A percentile compares a stretch with the other conserved stretches of the same genome.
These are phyloP conservation scores for Crotalus tigris DNA, from an alignment of 2,113 vertebrate genomes.

Conservation along the genomic window DNA sequence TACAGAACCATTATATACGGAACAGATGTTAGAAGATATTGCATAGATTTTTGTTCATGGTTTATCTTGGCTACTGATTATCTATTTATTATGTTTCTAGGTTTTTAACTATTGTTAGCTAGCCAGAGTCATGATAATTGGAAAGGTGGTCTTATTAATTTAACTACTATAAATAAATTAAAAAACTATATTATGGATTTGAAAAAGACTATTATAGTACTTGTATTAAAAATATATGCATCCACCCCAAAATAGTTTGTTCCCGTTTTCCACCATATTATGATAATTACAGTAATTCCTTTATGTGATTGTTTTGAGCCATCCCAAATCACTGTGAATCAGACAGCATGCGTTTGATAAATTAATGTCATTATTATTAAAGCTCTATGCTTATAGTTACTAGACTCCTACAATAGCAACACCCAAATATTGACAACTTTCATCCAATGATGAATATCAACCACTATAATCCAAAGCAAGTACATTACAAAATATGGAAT, in stretches of 20 bases:
- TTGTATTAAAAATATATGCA: not conserved
- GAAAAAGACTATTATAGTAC: not conserved
- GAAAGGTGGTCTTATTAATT: not conserved
- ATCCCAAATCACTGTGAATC: not conserved
- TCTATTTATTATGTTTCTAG: not conserved
- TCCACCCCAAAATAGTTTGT: not conserved
- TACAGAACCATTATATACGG: not conserved
- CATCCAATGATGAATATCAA: not conserved
- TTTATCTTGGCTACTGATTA: not conserved
- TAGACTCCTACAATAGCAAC: not conserved
- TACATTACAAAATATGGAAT: not conserved
- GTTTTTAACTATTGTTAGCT: not conserved
- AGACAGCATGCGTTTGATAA: not conserved
- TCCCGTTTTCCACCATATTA: not conserved
- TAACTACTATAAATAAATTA: not conserved
- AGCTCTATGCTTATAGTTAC: not conserved
- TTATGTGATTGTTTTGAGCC: not conserved
- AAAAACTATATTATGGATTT: not conserved
- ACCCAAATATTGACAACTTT: not conserved
- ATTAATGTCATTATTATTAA: not conserved
- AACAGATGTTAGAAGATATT: not conserved
- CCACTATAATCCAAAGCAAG: not conserved
- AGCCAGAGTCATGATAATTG: not conserved
- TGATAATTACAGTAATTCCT: not conserved
- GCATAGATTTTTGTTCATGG: not conserved